Conservation (phyloP, 2,113 vertebrate species). For the Eolophus roseicapilla region DNA sequence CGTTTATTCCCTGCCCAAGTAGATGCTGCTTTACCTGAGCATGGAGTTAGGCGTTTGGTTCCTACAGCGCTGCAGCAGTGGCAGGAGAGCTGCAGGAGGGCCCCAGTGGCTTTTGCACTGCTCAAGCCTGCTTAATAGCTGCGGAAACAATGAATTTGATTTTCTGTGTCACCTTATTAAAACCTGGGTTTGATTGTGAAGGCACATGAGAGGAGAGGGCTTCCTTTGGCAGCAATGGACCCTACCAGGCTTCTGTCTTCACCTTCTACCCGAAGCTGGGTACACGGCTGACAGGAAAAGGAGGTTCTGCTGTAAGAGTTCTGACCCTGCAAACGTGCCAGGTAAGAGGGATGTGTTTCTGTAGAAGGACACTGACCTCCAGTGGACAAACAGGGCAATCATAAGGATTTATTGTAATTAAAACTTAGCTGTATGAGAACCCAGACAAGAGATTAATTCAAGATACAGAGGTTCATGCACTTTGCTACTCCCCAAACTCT, state of each 20-base stretch:
- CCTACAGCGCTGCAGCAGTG: fast-evolving
- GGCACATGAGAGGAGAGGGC: fast-evolving
- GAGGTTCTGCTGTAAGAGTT: neutral
- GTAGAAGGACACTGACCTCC: constrained; percentile 49
- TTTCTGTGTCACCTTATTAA: neutral
- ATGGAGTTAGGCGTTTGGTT: neutral
- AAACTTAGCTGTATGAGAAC: neutral
- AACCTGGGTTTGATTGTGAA: neutral
- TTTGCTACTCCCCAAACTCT: neutral
- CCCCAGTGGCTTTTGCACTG: neutral
- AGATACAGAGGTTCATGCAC: neutral
- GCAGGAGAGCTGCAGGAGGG: neutral
- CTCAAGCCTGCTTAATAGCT: fast-evolving
- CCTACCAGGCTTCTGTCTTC: neutral
- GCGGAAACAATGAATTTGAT: neutral
- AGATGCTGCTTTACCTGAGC: neutral
- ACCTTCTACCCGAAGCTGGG: neutral
- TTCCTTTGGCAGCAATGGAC: neutral
- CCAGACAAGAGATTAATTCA: too few species aligned
- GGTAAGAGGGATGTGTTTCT: neutral
- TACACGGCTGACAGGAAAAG: neutral
- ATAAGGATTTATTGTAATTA: neutral
- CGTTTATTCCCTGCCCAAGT: neutral
- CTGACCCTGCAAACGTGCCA: neutral
- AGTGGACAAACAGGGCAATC: constrained; percentile 24